Percentiles rank a stretch among this genome's conserved stretches.
Conservation (phyloP, 2,113 vertebrate genomes). For the Pleuronectes platessa region DNA sequence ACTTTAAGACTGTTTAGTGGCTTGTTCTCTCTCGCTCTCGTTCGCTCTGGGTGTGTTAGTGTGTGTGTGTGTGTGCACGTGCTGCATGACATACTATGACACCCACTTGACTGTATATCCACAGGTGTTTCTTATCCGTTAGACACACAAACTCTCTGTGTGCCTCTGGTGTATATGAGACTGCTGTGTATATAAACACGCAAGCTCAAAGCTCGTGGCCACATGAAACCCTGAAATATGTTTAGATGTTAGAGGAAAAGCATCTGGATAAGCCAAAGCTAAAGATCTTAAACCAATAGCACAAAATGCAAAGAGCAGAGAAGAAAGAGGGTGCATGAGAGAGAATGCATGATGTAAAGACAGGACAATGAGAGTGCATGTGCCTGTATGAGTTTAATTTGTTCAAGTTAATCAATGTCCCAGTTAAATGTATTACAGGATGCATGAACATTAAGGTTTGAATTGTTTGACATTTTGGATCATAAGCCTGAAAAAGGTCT, state of each 20-base stretch:
- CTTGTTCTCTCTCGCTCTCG: background rate
- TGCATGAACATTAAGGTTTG: background rate
- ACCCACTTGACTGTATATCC: slow-evolving; percentile 21
- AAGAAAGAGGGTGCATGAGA: background rate
- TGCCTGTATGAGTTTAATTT: too few species aligned
- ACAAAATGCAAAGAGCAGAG: background rate
- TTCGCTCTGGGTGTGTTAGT: slow-evolving; percentile 3
- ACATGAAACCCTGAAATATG: slow-evolving; percentile 27
- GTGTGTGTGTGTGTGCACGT: background rate
- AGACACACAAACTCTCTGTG: slow-evolving; percentile 33
- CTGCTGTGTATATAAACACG: slow-evolving; percentile 47
- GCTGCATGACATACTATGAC: slow-evolving; percentile 10
- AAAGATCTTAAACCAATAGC: slow-evolving; percentile 15
- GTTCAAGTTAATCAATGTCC: background rate
- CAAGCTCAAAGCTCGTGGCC: slow-evolving; percentile 12
- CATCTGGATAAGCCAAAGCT: slow-evolving; percentile 45
- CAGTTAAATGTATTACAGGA: background rate
- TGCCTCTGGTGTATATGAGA: slow-evolving; percentile 42
- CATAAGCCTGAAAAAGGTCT: background rate
- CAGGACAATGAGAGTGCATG: too few species aligned
- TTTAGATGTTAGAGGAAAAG: slow-evolving; percentile 52
- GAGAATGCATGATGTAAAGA: background rate
- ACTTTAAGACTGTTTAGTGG: background rate
- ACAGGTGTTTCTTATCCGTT: slow-evolving; percentile 60
- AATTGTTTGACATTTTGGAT: background rate